Base-by-base conservation (phyloP, 2,888 invertebrate genomes). In the Pelosia muscerda region DNA sequence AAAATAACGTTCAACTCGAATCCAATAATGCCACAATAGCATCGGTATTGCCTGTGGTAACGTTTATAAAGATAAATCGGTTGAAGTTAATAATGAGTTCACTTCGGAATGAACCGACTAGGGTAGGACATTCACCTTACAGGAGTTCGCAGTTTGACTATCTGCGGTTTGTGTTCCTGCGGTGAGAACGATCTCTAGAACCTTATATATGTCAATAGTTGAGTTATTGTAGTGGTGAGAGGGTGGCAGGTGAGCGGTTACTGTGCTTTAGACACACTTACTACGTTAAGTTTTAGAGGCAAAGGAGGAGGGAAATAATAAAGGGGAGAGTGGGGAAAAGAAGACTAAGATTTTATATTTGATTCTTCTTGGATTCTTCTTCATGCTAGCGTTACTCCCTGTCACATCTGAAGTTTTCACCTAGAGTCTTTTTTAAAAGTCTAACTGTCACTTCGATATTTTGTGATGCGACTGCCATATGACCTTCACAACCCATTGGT, bases 41-140 rank as follows among this genome's bases (percentile, higher is more conserved):
- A n/a, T n/a, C 49, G n/a, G 6, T 42, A 42, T 19, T 49, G 49
- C n/a, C 49, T 49, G n/a, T 9, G n/a, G 49, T 49, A 49, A 49
- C 49, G n/a, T 49, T 49, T 49, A 49, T 49, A 49, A 49, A 49
- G 49, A 49, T 19, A 49, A 49, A 49, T 49, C n/a, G 49, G 49
- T n/a, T 3, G n/a, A n/a, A 49, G 49, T 49, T 49, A 19, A n/a
- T 49, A 49, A 49, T 49, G 49, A 49, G n/a, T 49, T 49, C n/a
- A 49, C 2, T 49, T 49, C n/a, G 49, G n/a, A 49, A 49, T 2
- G 8, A n/a, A 49, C 9, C 1, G 49, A 49, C 49, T 49, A n/a
- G n/a, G 49, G 19, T 9, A 49, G 49, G 49, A 19, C 49, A 9
- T 49, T 49, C 49, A 49, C 19, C 49, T 5, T 49, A n/a, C n/a